phyloP scores from a whole-genome alignment of 1,140 invertebrate species.

The Sitophilus oryzae region DNA sequence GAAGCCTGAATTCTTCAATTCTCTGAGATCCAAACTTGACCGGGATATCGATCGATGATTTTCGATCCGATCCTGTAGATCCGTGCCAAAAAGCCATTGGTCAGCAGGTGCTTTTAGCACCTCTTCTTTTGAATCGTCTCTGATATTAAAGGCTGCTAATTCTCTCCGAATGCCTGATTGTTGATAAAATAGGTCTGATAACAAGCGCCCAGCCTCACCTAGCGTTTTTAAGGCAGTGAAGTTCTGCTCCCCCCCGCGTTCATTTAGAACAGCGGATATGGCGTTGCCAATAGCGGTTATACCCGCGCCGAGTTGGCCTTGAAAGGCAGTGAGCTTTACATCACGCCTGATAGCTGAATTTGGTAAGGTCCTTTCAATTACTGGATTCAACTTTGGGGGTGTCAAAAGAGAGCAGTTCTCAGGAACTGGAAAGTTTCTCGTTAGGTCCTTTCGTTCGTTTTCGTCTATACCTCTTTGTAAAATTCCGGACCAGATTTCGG shows the following conservation, averaged over 20 bases:
- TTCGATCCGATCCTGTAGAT: neutral
- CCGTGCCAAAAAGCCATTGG: constrained; percentile 1
- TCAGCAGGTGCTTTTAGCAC: neutral
- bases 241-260: neutral
- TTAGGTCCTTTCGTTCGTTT: neutral
- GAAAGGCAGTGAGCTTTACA: neutral
- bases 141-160: neutral
- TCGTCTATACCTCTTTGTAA: neutral
- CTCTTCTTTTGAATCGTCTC: neutral
- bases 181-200: neutral
- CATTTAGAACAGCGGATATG: neutral
- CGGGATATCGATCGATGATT: neutral
- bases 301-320: neutral
- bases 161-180: neutral
- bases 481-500: constrained; percentile 2
- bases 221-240: neutral
- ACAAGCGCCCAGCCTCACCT: neutral
- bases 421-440: neutral
- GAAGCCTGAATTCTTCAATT: no score
- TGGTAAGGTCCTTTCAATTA: neutral
- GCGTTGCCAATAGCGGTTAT: neutral
- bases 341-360: neutral
- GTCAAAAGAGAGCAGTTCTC: constrained; percentile 1
- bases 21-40: neutral
- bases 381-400: constrained; percentile 1